Base-by-base conservation (phyloP, 2,888 invertebrate genomes). In the Caradrina clavipalpis region DNA sequence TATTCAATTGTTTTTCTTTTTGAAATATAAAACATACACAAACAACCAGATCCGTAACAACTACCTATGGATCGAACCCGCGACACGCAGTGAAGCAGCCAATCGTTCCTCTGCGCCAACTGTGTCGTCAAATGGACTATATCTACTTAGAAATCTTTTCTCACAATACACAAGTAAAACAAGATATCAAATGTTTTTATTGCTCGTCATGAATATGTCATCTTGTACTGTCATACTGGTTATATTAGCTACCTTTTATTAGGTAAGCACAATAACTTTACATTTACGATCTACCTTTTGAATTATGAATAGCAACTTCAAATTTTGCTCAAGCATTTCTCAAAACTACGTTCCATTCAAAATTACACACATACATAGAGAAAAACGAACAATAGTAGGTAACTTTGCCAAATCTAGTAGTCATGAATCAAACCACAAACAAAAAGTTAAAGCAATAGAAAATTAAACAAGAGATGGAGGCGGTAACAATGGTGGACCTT, bases 401-500 rank as follows among this genome's bases (percentile, higher is more conserved):
- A 57, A 8, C 7, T 60, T 70, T 55, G 63, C 55, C 69, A 53
- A 73, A 63, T 51, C 19, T 55, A 11, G 7, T 31, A 22, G 10
- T 53, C 55, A 74, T 78, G 79, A 73, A 81, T 80, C 73, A 67
- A 81, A 81, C 50, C 59, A 60, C 69, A 68, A 54, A 75, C 65
- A 83, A 70, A 78, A 73, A 72, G 49, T 58, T 57, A 17, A 71
- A 54, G 72, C 66, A 56, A 69, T 71, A 66, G 70, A 79, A 31
- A 73, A 75, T 54, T 58, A 66, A 67, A 79, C 60, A 76, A 73
- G 35, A 60, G 49, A 63, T 31, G 70, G 68, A 68, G 68, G 74
- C 69, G 60, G 55, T 26, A 68, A 80, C 73, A 78, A 74, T 73
- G 42, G 49, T 0, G 35, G 81, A 81, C 87, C 87, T 87, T 87